Evolutionary conservation across 2,797 vertebrate species (phyloP).

Genomic region (Danio kyathit): DNA sequence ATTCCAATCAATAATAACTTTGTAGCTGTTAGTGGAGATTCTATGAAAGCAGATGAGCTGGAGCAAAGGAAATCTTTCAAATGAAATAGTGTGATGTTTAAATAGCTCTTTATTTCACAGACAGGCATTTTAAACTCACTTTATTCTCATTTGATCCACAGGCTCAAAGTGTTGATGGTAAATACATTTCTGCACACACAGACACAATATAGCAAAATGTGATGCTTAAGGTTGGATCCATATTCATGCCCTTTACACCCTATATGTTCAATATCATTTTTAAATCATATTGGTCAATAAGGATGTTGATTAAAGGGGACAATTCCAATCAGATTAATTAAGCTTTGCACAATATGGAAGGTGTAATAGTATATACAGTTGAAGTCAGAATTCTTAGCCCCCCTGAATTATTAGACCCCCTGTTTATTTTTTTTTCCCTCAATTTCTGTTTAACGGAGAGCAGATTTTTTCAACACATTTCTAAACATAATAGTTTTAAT

Average conservation of each 20-base stretch:
- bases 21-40: background rate
- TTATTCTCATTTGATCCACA: slow-evolving; percentile 14
- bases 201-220: background rate
- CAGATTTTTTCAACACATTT: no score
- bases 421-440: no score
- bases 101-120: background rate
- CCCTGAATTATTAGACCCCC: no score
- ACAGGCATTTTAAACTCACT: background rate
- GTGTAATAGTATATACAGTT: no score
- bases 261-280: background rate
- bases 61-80: slow-evolving; percentile 13
- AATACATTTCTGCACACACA: slow-evolving; percentile 16
- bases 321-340: background rate
- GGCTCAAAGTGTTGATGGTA: slow-evolving; percentile 14
- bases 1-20: background rate
- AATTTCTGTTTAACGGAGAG: no score
- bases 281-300: background rate
- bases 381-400: no score
- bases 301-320: background rate
- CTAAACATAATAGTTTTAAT: no score
- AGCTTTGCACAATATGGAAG: background rate
- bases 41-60: background rate
- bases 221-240: slow-evolving; percentile 9
- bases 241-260: background rate
- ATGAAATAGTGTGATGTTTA: background rate